Evolutionary conservation across 2,113 vertebrate genomes (phyloP), one percentile per base, ranked within the genome.

Genomic region (Atlantisia rogersi): DNA sequence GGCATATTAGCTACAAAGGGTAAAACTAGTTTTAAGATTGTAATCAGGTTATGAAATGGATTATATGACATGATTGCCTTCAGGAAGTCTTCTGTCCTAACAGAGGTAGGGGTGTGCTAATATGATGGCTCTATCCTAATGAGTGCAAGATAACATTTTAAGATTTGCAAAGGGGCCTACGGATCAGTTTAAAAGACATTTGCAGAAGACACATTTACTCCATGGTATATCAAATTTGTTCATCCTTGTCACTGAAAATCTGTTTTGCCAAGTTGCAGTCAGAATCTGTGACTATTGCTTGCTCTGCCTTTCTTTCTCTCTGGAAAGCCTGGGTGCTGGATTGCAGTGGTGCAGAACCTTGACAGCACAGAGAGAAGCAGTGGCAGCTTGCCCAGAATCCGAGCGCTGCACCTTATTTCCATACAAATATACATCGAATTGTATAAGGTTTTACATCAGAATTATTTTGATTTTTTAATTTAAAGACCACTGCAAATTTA

Each of bases 311-410:
- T 71, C 37, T 44, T 65, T 81, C 48, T 77, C 37, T 31, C 40
- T 44, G 73, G 56, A 83, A 92, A 65, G 59, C 8, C 16, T 81
- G 26, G 31, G 7, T 4, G 6, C 76, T 83, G 82, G 82, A 46
- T 58, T 88, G 88, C 76, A 78, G 48, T 12, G 39, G 39, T 48
- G 39, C 85, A 95, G 68, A 91, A 67, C 71, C 42, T 86, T 81
- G 73, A 78, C 18, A 81, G 69, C 42, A 52, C 55, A 74, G 32
- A 63, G 63, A 70, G 88, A 80, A 77, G 39, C 37, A 88, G 65
- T 88, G 93, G 92, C 88, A 71, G 21, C 35, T 75, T 95, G 85
- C 93, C 93, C 95, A 94, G 93, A 95, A 74, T 48, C 90, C n/a
- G 81, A 94, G 35, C 12, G 26, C 73, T 64, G 88, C 39, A 65